A percentile compares a stretch with the other conserved stretches of the same genome.
Conservation (phyloP, 2,797 vertebrate genomes). For the Clamator glandarius region DNA sequence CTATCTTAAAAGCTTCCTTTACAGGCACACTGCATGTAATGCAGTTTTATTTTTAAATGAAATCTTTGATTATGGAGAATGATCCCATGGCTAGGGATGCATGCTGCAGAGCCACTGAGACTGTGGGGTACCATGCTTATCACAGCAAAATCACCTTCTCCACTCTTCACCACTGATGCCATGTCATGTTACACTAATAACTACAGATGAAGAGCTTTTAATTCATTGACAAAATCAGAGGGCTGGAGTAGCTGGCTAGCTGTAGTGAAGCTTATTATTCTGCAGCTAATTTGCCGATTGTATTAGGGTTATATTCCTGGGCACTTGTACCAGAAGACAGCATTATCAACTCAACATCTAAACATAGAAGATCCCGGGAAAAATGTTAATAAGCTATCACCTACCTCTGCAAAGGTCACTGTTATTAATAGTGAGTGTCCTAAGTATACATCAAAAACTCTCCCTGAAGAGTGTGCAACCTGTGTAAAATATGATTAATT, state of each 20-base stretch:
- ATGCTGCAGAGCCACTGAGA: background rate
- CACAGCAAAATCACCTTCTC: constrained; percentile 30
- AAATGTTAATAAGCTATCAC: constrained; percentile 58
- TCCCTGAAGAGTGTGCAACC: constrained; percentile 45
- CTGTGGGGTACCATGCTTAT: constrained; percentile 59
- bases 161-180: constrained; percentile 46
- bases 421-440: constrained; percentile 44
- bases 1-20: constrained; percentile 42
- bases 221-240: constrained; percentile 75
- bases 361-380: constrained; percentile 46
- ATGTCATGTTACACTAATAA: constrained; percentile 68
- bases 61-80: constrained; percentile 59
- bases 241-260: constrained; percentile 65
- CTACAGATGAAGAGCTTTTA: constrained; percentile 72
- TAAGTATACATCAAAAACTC: constrained; percentile 50
- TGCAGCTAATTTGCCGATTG: constrained; percentile 69
- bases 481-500: constrained; percentile 42
- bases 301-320: constrained; percentile 67
- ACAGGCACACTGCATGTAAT: background rate
- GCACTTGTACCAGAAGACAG: constrained; percentile 60
- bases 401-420: constrained; percentile 25
- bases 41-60: constrained; percentile 46
- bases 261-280: constrained; percentile 74
- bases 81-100: constrained; percentile 8
- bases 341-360: constrained; percentile 46